Conservation (phyloP, 2,113 vertebrate species). For the Poeciliopsis prolifica region DNA sequence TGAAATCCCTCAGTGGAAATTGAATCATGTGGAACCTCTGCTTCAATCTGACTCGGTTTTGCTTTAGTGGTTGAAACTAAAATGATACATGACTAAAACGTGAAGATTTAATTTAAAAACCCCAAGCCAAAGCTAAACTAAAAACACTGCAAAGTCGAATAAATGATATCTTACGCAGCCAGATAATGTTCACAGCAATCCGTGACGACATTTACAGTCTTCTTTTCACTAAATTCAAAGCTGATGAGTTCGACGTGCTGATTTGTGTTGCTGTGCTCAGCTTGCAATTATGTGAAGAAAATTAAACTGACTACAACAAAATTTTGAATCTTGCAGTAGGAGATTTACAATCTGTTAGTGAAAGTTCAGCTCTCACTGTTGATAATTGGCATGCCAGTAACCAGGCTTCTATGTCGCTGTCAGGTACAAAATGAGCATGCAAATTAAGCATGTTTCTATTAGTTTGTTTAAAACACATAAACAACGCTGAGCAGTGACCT, state of each 20-base stretch:
- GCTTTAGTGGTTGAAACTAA: background rate
- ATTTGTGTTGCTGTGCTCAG: background rate
- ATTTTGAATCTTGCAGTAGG: constrained; percentile 1
- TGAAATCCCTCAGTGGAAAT: constrained; percentile 2
- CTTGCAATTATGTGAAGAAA: background rate
- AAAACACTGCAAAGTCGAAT: background rate
- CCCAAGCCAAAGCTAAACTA: background rate
- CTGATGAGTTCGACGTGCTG: constrained; percentile 1
- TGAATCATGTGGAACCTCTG: constrained; percentile 11
- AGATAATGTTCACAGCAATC: background rate
- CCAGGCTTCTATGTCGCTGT: background rate
- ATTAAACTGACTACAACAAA: background rate
- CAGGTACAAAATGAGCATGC: background rate
- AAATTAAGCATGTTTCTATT: background rate
- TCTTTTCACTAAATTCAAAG: background rate
- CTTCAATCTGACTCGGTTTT: background rate
- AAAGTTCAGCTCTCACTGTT: constrained; percentile 10
- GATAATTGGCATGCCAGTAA: constrained; percentile 10
- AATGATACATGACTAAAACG: background rate
- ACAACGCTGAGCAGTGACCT: background rate
- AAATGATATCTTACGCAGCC: background rate
- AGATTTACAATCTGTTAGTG: constrained; percentile 11
- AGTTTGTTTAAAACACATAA: background rate
- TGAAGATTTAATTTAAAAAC: background rate
- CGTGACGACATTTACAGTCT: background rate